phyloP scores from a whole-genome alignment of 2,797 vertebrate genomes.

The Leptoclinus maculatus region DNA sequence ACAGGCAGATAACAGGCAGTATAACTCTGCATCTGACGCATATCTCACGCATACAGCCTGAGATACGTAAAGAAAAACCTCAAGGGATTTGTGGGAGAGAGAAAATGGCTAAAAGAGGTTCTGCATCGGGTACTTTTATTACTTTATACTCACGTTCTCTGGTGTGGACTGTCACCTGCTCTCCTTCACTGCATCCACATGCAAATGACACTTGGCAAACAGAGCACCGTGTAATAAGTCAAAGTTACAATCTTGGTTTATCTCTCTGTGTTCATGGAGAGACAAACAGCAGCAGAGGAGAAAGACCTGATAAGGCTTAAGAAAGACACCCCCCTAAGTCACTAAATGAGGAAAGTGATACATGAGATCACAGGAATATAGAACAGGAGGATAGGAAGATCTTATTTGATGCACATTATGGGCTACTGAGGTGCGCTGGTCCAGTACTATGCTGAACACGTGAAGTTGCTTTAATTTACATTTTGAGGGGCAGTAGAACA shows the following conservation, averaged over 20 bases:
- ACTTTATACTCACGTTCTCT: conserved; percentile 8
- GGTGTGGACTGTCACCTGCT: conserved; percentile 3
- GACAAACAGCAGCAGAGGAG: neutral
- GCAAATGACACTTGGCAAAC: conserved; percentile 14
- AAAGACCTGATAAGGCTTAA: neutral
- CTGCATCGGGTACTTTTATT: conserved; percentile 8
- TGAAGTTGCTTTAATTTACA: no score
- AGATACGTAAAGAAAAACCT: conserved; percentile 30
- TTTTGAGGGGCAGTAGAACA: no score
- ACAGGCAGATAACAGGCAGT: conserved; percentile 37
- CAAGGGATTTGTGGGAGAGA: neutral
- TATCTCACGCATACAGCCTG: no score
- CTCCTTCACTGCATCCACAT: neutral
- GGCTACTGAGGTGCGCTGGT: neutral
- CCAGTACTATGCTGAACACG: neutral
- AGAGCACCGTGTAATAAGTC: neutral
- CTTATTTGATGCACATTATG: neutral
- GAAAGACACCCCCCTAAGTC: neutral
- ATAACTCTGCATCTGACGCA: conserved; percentile 15
- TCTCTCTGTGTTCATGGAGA: conserved; percentile 1
- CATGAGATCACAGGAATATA: neutral
- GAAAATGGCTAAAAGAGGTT: conserved; percentile 32
- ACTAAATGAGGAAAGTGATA: neutral
- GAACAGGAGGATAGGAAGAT: neutral
- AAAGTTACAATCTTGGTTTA: conserved; percentile 10